Evolutionary conservation across 2,888 invertebrate species (phyloP), one percentile per base, ranked within the genome.

Genomic region (Meta bourneti): DNA sequence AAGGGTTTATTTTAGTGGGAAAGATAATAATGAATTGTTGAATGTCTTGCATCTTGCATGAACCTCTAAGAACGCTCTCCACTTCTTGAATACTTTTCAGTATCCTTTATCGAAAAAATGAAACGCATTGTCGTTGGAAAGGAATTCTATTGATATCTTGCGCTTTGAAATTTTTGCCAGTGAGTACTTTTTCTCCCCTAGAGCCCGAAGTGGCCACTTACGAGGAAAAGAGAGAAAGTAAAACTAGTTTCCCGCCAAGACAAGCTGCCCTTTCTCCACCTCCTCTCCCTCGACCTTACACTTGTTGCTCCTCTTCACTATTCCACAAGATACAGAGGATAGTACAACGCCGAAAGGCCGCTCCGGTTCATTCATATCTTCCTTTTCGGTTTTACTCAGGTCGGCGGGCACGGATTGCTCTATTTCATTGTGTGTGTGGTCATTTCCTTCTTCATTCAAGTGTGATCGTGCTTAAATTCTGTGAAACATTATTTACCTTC

Each of bases 211-310:
- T 90, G 84, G 83, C 83, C 89, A 79, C 83, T 89, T 82, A 77
- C 52, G 74, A 20, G 48, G 61, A 75, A 75, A 82, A 70, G 74
- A 88, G 81, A 51, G 89, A 90, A 90, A 83, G 89, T 81, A 78
- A 77, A 90, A 90, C 89, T 81, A 83, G 89, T 90, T 90, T 87
- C 75, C 89, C 78, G 80, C 89, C 82, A 90, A 16, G 75, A 51
- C 34, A 49, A 75, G 75, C 71, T 70, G 78, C 83, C 78, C 78
- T 69, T 84, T 83, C 52, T 70, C 74, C 49, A 52, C n/a, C 81
- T 52, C 54, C 69, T 71, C 87, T 54, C 70, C 20, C 52, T 19
- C 49, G 61, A 71, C 70, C 19, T 49, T 72, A 34, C 89, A 90
- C 89, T 90, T 90, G 89, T 90, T 90, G 89, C 83, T 84, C 13